Evolutionary conservation across 2,797 vertebrate species (phyloP).

Genomic region (Urocyon cinereoargenteus): DNA sequence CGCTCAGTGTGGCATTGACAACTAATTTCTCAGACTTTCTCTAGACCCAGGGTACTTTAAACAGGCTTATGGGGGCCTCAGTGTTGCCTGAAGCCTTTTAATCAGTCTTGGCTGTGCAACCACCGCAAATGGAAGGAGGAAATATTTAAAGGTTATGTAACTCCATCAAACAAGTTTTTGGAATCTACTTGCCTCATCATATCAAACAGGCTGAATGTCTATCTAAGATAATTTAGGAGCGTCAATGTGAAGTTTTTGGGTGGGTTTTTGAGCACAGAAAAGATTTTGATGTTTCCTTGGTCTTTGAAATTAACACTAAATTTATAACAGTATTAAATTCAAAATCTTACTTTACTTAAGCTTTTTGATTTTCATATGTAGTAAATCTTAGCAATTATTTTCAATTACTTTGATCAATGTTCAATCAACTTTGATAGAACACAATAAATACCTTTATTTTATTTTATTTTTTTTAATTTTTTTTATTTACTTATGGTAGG

Average conservation of each 20-base stretch:
- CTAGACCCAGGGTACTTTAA: neutral
- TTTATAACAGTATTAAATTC: neutral
- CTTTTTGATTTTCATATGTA: neutral
- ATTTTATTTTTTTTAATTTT: too few species aligned
- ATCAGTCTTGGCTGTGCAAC: neutral
- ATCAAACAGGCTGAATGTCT: neutral
- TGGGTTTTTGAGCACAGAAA: neutral
- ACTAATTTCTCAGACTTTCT: neutral
- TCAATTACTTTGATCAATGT: conserved; percentile 52
- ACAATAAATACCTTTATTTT: neutral
- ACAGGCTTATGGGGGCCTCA: too few species aligned
- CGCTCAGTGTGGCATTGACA: neutral
- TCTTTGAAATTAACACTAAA: neutral
- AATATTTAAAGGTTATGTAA: neutral
- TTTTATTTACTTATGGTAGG: too few species aligned
- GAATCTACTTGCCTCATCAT: neutral
- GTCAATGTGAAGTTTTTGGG: neutral
- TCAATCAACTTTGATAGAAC: neutral
- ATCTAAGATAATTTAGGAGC: neutral
- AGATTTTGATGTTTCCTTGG: neutral
- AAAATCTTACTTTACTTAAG: neutral
- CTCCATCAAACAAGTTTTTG: neutral
- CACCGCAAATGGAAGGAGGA: neutral
- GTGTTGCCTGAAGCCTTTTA: neutral
- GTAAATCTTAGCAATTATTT: conserved; percentile 38